These are phyloP conservation scores for Stomatorhinus ivindoensis DNA, from an alignment of 2,113 vertebrate species.

Conservation along the genomic window DNA sequence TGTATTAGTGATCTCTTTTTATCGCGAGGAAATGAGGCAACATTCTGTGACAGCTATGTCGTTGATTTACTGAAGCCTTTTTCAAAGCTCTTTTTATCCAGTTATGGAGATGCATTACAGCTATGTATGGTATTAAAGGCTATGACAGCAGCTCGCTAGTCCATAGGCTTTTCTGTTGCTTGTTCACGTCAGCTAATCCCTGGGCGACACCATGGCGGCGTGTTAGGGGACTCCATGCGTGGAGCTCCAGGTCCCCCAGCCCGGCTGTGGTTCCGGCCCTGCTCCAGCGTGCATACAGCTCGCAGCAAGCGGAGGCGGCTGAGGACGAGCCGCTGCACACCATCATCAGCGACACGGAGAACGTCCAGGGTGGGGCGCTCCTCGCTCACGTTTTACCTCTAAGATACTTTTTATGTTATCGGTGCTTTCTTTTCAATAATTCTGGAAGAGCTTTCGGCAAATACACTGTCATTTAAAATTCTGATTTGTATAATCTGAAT, in stretches of 20 bases:
- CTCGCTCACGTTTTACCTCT: background rate
- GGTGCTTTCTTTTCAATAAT: background rate
- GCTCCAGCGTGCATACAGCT: conserved; percentile 57
- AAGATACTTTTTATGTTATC: background rate
- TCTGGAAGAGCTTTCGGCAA: background rate
- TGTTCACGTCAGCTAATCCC: conserved; percentile 35
- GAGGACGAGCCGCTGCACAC: conserved; percentile 67
- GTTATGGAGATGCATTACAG: background rate
- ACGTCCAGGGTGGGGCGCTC: conserved; percentile 65
- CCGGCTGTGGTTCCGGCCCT: conserved; percentile 12
- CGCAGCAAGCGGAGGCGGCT: conserved; percentile 62
- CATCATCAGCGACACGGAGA: conserved; percentile 76
- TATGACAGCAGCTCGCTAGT: background rate
- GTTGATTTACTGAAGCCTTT: background rate
- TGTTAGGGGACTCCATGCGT: conserved; percentile 11
- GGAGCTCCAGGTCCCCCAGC: conserved; percentile 21
- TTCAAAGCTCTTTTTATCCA: background rate
- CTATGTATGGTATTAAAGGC: background rate
- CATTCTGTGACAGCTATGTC: background rate
- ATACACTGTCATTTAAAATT: background rate
- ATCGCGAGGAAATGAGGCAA: background rate
- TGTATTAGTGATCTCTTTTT: background rate
- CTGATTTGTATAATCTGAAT: background rate
- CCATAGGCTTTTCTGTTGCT: background rate
- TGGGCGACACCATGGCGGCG: conserved; percentile 28